These are phyloP conservation scores for Pelagia noctiluca DNA, from an alignment of 30 jellyfish, hydroid and myxozoan genomes.

Conservation along the genomic window DNA sequence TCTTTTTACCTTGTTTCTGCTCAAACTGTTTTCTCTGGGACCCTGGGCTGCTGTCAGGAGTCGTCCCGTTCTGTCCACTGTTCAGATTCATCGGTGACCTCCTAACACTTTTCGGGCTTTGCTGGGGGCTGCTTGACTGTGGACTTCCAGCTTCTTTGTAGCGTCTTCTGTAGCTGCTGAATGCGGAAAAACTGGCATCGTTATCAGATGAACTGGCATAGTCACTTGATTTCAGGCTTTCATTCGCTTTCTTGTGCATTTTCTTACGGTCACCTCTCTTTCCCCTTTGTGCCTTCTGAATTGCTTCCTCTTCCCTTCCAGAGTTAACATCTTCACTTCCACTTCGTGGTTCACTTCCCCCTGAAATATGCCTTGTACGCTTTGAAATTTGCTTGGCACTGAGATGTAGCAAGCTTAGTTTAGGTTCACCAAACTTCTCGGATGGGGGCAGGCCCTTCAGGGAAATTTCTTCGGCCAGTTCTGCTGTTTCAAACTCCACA, in stretches of 20 bases:
- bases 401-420: conserved; percentile 68
- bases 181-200: conserved; percentile 73
- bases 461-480: conserved; percentile 76
- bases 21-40: conserved; percentile 33
- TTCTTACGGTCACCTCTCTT: conserved; percentile 69
- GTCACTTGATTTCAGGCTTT: conserved; percentile 45
- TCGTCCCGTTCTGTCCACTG: not conserved
- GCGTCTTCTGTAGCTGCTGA: conserved; percentile 87
- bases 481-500: conserved; percentile 93
- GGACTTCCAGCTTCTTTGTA: conserved; percentile 65
- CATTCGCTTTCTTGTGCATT: conserved; percentile 33
- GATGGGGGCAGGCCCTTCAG: conserved; percentile 40
- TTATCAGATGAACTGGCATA: conserved; percentile 93
- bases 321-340: conserved; percentile 75
- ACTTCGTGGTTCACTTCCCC: conserved; percentile 69
- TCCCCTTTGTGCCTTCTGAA: conserved; percentile 22
- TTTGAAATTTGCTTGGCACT: conserved; percentile 89
- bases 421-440: conserved; percentile 61
- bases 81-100: not conserved
- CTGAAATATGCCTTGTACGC: conserved; percentile 74
- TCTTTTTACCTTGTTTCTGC: conserved; percentile 11
- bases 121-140: conserved; percentile 77
- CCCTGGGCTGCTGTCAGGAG: conserved; percentile 62
- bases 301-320: conserved; percentile 64
- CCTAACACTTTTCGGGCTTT: conserved; percentile 64